Conservation (phyloP, 2,797 vertebrate species). For the Parambassis ranga region DNA sequence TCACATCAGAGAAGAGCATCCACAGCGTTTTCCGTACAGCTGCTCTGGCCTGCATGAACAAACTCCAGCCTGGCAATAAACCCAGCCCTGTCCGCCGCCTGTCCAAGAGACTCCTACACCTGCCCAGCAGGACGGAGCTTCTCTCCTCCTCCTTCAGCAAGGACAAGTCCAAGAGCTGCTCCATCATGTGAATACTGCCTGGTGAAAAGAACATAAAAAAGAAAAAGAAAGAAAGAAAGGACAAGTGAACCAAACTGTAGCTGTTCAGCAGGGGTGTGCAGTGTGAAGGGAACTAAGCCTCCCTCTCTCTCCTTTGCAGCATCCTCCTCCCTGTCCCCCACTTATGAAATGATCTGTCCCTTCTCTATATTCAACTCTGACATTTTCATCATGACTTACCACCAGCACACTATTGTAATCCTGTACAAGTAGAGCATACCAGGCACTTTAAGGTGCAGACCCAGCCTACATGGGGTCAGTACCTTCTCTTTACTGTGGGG, state of each 20-base stretch:
- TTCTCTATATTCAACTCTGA: slow-evolving; percentile 22
- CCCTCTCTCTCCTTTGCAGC: slow-evolving; percentile 47
- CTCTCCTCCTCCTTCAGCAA: slow-evolving; percentile 92
- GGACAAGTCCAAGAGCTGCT: slow-evolving; percentile 93
- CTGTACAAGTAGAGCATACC: slow-evolving; percentile 22
- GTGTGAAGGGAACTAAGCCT: slow-evolving; percentile 27
- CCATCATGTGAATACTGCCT: slow-evolving; percentile 85
- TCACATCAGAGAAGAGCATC: slow-evolving; percentile 95
- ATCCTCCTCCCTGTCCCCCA: slow-evolving; percentile 14
- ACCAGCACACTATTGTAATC: slow-evolving; percentile 41
- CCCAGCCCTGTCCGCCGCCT: slow-evolving; percentile 87
- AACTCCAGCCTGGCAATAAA: slow-evolving; percentile 74
- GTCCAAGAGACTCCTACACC: slow-evolving; percentile 91
- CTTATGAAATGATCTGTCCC: background rate
- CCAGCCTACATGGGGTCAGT: slow-evolving; percentile 24
- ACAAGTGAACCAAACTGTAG: slow-evolving; percentile 10
- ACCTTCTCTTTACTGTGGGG: slow-evolving; percentile 6
- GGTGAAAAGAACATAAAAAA: background rate
- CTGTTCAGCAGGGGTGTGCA: slow-evolving; percentile 15
- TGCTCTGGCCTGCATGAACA: slow-evolving; percentile 87
- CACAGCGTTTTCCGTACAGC: slow-evolving; percentile 91
- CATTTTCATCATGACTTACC: slow-evolving; percentile 26
- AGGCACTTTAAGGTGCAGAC: slow-evolving; percentile 29
- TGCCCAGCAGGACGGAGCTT: slow-evolving; percentile 89
- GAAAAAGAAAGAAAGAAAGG: background rate